Evolutionary conservation across 2,797 vertebrate genomes (phyloP).

Genomic region (Pseudopleuronectes americanus): DNA sequence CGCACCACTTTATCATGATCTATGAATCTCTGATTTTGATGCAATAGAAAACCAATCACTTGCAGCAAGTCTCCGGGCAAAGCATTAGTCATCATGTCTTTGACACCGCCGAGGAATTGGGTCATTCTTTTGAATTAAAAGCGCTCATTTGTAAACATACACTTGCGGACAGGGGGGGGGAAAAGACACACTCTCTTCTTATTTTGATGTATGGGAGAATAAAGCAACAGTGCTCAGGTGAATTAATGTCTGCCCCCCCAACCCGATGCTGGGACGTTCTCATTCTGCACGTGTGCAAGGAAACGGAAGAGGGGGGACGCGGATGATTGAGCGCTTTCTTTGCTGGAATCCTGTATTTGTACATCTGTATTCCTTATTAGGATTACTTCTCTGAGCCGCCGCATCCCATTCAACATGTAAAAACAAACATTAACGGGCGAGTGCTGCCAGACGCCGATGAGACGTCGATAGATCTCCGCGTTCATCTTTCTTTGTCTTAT

Average conservation of each 20-base stretch:
- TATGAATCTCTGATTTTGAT: constrained; percentile 88
- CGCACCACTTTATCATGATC: constrained; percentile 86
- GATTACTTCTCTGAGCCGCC: constrained; percentile 69
- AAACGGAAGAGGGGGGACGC: constrained; percentile 21
- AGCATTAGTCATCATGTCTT: constrained; percentile 89
- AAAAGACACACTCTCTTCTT: constrained; percentile 72
- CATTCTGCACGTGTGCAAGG: constrained; percentile 31
- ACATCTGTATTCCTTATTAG: constrained; percentile 67
- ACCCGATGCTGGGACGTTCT: constrained; percentile 35
- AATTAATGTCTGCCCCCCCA: constrained; percentile 74
- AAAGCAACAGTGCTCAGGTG: constrained; percentile 77
- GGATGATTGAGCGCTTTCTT: constrained; percentile 72
- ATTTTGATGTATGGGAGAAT: constrained; percentile 86
- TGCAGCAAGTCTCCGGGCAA: constrained; percentile 82
- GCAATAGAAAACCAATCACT: constrained; percentile 89
- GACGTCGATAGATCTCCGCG: constrained; percentile 55
- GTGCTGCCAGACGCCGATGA: constrained; percentile 61
- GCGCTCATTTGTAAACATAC: constrained; percentile 87
- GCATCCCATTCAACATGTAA: constrained; percentile 62
- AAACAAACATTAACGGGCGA: constrained; percentile 59
- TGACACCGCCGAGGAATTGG: constrained; percentile 84
- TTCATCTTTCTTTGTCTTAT: constrained; percentile 65
- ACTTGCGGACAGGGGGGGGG: constrained; percentile 71
- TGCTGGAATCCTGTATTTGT: constrained; percentile 66
- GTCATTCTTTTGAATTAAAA: constrained; percentile 89